Percentiles rank a stretch among this genome's conserved stretches.
Evolutionary conservation across 2,113 vertebrate species (phyloP).

Genomic region (Danio rerio): DNA sequence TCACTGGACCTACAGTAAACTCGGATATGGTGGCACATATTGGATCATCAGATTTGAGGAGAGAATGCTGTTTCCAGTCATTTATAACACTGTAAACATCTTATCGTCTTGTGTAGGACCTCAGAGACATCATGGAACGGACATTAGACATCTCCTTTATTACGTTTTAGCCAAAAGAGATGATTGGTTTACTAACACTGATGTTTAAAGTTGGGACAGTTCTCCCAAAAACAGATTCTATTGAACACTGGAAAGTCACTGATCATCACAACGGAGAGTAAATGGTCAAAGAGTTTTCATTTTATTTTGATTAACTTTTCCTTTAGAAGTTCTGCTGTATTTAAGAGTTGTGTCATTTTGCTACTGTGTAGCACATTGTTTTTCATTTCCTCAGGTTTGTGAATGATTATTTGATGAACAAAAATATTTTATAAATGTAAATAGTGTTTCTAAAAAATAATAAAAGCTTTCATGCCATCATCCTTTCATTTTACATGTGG

Average conservation of each 20-base stretch:
- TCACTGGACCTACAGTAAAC: neutral
- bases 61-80: constrained; percentile 4
- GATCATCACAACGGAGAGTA: neutral
- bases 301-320: neutral
- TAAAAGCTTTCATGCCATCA: constrained; percentile 68
- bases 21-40: neutral
- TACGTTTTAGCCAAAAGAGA: neutral
- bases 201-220: constrained; percentile 25
- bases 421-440: constrained; percentile 92
- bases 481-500: neutral
- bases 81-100: constrained; percentile 18
- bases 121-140: constrained; percentile 11
- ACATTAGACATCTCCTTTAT: neutral
- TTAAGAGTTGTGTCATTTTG: constrained; percentile 66
- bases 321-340: constrained; percentile 20
- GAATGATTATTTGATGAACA: constrained; percentile 71
- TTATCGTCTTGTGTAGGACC: constrained; percentile 15
- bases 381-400: constrained; percentile 77
- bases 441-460: constrained; percentile 90
- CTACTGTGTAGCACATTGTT: constrained; percentile 91
- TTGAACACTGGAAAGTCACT: too few species aligned
- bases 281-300: neutral
- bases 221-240: neutral
- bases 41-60: neutral
- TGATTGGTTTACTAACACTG: constrained; percentile 16